phyloP scores from a whole-genome alignment of 2,113 vertebrate species.

The Engraulis encrasicolus region DNA sequence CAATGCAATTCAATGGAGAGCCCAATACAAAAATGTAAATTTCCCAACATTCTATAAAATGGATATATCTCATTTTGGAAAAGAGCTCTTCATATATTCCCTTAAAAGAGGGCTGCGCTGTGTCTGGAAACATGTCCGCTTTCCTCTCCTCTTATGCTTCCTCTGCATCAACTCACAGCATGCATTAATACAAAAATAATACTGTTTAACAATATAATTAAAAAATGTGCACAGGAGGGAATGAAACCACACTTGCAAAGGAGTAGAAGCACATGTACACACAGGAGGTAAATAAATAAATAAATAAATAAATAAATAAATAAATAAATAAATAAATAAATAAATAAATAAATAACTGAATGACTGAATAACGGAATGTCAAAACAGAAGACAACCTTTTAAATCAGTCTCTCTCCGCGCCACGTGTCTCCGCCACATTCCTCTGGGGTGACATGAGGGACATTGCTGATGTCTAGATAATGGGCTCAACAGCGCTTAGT shows the following conservation, averaged over 20 bases:
- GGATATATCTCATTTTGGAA: no score
- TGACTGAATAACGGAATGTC: not conserved
- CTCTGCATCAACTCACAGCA: not conserved
- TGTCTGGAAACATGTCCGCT: not conserved
- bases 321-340: not conserved
- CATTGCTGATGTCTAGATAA: slow-evolving; percentile 15
- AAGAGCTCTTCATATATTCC: no score
- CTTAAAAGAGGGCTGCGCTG: not conserved
- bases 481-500: slow-evolving; percentile 8
- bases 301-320: not conserved
- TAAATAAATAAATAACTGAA: not conserved
- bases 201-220: no score
- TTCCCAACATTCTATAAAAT: no score
- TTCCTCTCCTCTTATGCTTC: not conserved
- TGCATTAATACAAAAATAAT: slow-evolving; percentile 29
- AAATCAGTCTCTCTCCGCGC: not conserved
- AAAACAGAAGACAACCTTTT: slow-evolving; percentile 5
- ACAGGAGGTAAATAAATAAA: not conserved
- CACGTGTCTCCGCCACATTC: not conserved
- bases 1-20: no score
- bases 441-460: not conserved
- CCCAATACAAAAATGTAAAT: no score
- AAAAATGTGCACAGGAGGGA: not conserved
- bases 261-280: not conserved
- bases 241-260: not conserved